These are phyloP conservation scores for Ia io DNA, from an alignment of 2,113 vertebrate species.

Conservation along the genomic window DNA sequence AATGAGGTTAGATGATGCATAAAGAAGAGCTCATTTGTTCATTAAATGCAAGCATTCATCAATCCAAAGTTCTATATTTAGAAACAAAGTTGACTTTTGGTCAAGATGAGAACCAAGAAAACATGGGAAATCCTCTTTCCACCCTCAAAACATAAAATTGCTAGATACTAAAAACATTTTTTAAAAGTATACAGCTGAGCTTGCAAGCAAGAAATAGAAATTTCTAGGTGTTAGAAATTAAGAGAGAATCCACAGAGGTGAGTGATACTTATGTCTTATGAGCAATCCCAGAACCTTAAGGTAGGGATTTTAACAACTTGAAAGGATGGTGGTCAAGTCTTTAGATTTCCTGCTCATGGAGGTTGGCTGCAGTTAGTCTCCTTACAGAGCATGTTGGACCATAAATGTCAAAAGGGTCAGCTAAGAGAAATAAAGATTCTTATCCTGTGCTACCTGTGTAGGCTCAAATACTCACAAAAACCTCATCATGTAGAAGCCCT, in stretches of 20 bases:
- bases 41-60: not conserved
- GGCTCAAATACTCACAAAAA: not conserved
- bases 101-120: not conserved
- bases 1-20: not conserved
- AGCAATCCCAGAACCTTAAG: not conserved
- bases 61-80: not conserved
- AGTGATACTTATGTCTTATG: not conserved
- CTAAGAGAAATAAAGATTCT: not conserved
- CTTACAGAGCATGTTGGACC: not conserved
- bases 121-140: not conserved
- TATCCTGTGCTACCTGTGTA: not conserved
- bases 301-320: not conserved
- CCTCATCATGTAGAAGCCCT: not conserved
- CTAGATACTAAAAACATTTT: not conserved
- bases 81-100: conserved; percentile 6
- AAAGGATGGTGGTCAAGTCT: not conserved
- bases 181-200: not conserved
- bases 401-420: not conserved
- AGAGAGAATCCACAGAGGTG: not conserved
- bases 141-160: not conserved
- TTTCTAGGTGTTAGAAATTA: not conserved
- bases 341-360: not conserved
- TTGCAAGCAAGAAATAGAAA: conserved; percentile 16
- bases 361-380: not conserved
- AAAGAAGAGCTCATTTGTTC: conserved; percentile 17